Percentiles rank a stretch among this genome's conserved stretches.
These are phyloP conservation scores for Ephydatia muelleri DNA, from an alignment of 37 sponge, comb jelly and placozoan species.

Conservation along the genomic window DNA sequence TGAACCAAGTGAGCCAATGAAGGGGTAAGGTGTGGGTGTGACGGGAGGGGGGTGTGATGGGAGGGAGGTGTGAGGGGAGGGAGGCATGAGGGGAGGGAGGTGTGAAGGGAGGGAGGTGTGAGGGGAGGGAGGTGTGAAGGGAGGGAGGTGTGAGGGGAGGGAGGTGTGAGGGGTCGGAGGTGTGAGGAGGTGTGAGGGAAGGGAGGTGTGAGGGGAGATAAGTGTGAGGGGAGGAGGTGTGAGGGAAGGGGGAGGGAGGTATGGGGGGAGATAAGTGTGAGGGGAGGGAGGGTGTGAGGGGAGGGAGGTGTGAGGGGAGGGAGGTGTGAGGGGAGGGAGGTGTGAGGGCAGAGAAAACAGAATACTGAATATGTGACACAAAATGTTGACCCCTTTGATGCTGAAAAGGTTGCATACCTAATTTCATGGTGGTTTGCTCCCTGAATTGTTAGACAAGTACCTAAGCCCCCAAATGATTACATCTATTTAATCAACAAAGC, in stretches of 20 bases:
- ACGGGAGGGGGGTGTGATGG: too few relatives aligned
- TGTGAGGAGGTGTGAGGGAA: not conserved
- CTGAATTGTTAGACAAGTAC: too few relatives aligned
- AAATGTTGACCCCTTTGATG: too few relatives aligned
- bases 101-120: not conserved
- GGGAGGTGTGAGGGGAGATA: slow-evolving; percentile 4
- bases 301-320: slow-evolving; percentile 6
- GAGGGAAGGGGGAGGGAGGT: not conserved
- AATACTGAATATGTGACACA: too few relatives aligned
- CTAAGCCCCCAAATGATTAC: too few relatives aligned
- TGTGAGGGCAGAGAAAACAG: not conserved
- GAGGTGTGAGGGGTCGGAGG: slow-evolving; percentile 10
- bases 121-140: not conserved
- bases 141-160: not conserved
- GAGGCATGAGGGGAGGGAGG: not conserved
- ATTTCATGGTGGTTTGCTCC: too few relatives aligned
- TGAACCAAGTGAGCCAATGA: too few relatives aligned
- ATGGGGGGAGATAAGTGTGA: not conserved
- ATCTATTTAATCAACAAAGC: too few relatives aligned
- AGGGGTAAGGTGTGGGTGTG: too few relatives aligned
- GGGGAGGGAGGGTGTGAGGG: not conserved
- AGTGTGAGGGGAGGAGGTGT: not conserved
- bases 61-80: too few relatives aligned
- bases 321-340: not conserved
- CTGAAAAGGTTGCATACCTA: too few relatives aligned